phyloP scores from a whole-genome alignment of 2,113 vertebrate genomes.

The Mirounga angustirostris region DNA sequence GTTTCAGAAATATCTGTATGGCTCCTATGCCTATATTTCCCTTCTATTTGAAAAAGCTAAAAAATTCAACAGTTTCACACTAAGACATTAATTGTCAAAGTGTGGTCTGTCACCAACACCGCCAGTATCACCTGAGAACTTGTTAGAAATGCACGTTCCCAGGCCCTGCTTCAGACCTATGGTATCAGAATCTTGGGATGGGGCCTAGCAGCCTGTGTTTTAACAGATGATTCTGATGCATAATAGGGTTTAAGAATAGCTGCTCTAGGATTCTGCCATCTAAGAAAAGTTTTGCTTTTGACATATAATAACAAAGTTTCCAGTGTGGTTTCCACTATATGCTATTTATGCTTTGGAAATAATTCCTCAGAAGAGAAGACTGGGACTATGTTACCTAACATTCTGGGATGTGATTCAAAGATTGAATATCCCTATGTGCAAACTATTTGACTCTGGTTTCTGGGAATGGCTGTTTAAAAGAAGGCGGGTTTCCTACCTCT shows the following conservation, averaged over 20 bases:
- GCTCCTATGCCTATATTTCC: neutral
- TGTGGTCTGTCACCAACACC: neutral
- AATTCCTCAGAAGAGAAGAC: constrained; percentile 40
- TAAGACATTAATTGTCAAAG: neutral
- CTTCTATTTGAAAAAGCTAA: constrained; percentile 34
- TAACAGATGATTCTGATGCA: constrained; percentile 21
- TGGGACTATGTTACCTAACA: neutral
- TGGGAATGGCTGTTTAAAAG: constrained; percentile 37
- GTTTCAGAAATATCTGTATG: constrained; percentile 35
- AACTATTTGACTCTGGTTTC: constrained; percentile 26
- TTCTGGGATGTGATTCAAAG: constrained; percentile 48
- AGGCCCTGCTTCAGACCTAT: neutral
- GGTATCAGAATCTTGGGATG: neutral
- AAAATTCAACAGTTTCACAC: constrained; percentile 30
- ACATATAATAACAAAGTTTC: constrained; percentile 14
- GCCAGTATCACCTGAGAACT: neutral
- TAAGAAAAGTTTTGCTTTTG: constrained; percentile 44
- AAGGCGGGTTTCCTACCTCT: neutral
- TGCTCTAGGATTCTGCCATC: constrained; percentile 31
- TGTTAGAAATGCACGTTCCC: neutral
- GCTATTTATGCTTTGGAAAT: constrained; percentile 48
- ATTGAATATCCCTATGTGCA: neutral
- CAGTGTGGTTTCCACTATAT: neutral
- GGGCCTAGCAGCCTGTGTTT: neutral
- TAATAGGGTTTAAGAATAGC: constrained; percentile 5